Evolutionary conservation across 2,888 invertebrate species (phyloP), one percentile per base, ranked within the genome.

Genomic region (Polylopha cassiicola): DNA sequence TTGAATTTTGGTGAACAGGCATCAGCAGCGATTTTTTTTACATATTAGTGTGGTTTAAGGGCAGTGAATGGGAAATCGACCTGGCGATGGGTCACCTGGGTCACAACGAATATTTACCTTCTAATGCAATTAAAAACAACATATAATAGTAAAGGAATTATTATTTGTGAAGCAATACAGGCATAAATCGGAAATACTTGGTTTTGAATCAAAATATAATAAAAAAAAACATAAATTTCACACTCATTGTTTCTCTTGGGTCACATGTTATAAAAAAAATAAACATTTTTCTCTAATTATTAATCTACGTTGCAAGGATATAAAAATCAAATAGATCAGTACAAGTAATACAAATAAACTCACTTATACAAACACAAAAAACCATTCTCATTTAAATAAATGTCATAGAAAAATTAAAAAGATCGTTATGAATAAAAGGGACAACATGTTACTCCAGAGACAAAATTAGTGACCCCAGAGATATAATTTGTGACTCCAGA

Each of bases 391-490:
- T 21, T 21, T 21, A 21, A 21, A 21, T n/a, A 21, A 21, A 21
- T 21, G 21, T 21, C 21, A n/a, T 21, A 21, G 21, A 21, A 21
- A 21, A 21, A 21, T 6, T 21, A n/a, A 21, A 21, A 21, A 21
- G 21, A 21, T 21, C 21, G 21, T 21, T 8, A 21, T 21, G 6
- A 3, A 21, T 8, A 21, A 3, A 21, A 21, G 21, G 21, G 21
- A 21, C 21, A 21, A 4, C 6, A n/a, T 21, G 21, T 21, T 4
- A 21, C 21, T n/a, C 21, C 21, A 4, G 21, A 21, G 21, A 21
- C 4, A 21, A 21, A 21, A 21, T 21, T 8, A 4, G 21, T 21
- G 21, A 21, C 21, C 8, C 21, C 21, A 21, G 21, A 21, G 21
- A 21, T 8, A 21, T n/a, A n/a, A 21, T n/a, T 21, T 21, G 21